Base-by-base conservation (phyloP, 2,888 invertebrate genomes). In the Julus scanicus region DNA sequence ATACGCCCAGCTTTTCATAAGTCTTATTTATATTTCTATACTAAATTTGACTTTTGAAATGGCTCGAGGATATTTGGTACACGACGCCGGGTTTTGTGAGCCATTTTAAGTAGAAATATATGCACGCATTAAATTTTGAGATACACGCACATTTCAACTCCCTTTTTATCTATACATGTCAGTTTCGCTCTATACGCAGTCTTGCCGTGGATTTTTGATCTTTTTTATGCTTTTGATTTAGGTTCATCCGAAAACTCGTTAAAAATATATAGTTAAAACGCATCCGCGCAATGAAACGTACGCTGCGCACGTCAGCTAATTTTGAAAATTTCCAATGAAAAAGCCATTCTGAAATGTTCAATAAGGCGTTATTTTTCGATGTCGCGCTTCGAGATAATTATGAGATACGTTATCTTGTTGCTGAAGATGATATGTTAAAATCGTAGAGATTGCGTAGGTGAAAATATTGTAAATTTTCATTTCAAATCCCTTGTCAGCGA, bases 261-360 rank as follows among this genome's bases (percentile, higher is more conserved):
- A 80, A 80, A 80, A 80, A n/a, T n/a, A 80, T 80, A 80, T 80
- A 80, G 80, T 80, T 80, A 80, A 80, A 80, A 80, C 13, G 80
- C 80, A 29, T 11, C 80, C 80, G 37, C 29, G 80, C 29, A 71
- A 29, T 80, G 80, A 80, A 80, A 80, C 37, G 37, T 29, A 13
- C 13, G 80, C 80, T 80, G 80, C 80, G 44, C 44, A 44, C 44
- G 80, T 80, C 80, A 80, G 80, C 80, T 80, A 80, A 80, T 80
- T 80, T 80, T 37, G 80, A n/a, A 80, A 80, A 37, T 80, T 80
- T 20, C 80, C 80, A 37, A 80, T 37, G 37, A 63, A 37, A 80
- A 37, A 80, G 80, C 80, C 37, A 80, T 80, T 80, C 80, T 29
- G 80, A 80, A 80, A 37, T 80, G 80, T 80, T 80, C 80, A 80